phyloP scores from a whole-genome alignment of 2,797 vertebrate genomes.

The Okamejei kenojei region DNA sequence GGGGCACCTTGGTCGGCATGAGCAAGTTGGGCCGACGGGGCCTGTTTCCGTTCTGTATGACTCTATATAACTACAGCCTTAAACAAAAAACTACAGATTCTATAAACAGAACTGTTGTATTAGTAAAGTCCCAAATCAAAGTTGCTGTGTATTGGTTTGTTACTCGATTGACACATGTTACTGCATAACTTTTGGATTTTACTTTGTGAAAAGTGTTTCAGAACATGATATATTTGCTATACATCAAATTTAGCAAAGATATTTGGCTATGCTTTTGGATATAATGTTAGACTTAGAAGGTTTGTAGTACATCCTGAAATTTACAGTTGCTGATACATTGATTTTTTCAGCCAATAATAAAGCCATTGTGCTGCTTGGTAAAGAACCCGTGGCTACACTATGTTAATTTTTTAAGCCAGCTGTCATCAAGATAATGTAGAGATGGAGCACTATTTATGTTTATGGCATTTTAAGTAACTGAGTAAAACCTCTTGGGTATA shows the following conservation, averaged over 20 bases:
- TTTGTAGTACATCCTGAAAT: constrained; percentile 40
- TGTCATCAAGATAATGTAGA: constrained; percentile 49
- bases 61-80: neutral
- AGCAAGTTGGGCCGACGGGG: too few relatives aligned
- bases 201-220: neutral
- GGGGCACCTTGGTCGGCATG: too few relatives aligned
- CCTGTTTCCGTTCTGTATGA: too few relatives aligned
- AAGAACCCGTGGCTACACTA: constrained; percentile 48
- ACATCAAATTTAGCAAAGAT: constrained; percentile 8
- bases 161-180: neutral
- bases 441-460: constrained; percentile 56
- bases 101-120: neutral
- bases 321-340: constrained; percentile 42
- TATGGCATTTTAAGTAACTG: constrained; percentile 61
- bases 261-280: constrained; percentile 24
- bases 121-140: neutral
- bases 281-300: constrained; percentile 1
- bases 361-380: constrained; percentile 41
- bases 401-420: constrained; percentile 51
- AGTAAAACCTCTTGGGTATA: constrained; percentile 53
- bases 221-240: neutral
- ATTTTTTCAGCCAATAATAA: constrained; percentile 46
- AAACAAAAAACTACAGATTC: neutral
- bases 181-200: neutral
- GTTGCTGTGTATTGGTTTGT: neutral